Percentiles rank a stretch among this genome's conserved stretches.
These are phyloP conservation scores for Amiota communis DNA, from an alignment of 2,888 invertebrate species.

Conservation along the genomic window DNA sequence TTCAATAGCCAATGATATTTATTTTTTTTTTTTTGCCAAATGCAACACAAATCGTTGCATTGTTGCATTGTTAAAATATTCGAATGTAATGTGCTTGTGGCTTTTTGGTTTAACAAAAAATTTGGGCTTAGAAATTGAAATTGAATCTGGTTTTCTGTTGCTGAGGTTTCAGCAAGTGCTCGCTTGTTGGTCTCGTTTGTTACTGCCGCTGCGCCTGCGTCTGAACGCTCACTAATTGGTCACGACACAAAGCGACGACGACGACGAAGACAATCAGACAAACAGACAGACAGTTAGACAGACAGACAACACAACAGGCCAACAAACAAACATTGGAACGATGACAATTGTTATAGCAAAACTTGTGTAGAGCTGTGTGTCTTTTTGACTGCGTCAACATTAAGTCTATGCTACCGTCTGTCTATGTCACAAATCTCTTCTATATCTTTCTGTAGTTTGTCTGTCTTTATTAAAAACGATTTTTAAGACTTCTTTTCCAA, in stretches of 20 bases:
- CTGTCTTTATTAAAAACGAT: not conserved
- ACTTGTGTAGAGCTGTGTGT: not conserved
- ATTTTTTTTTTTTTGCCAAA: not conserved
- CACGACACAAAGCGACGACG: constrained; percentile 51
- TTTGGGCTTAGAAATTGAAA: not conserved
- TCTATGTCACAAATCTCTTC: not conserved
- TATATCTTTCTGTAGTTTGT: too few species aligned
- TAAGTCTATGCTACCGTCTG: constrained; percentile 9
- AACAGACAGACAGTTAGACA: constrained; percentile 11
- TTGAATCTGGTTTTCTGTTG: not conserved
- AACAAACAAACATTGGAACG: constrained; percentile 6
- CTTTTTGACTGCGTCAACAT: not conserved
- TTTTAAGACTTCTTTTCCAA: not conserved
- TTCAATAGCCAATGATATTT: constrained; percentile 6
- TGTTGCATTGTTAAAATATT: constrained; percentile 59
- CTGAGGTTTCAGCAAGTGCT: constrained; percentile 42
- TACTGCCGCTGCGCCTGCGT: constrained; percentile 55
- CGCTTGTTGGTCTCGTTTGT: constrained; percentile 16
- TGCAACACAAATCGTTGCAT: constrained; percentile 47
- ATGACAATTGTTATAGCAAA: constrained; percentile 5
- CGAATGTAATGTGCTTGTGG: constrained; percentile 60
- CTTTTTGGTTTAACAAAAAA: not conserved
- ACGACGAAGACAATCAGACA: constrained; percentile 15
- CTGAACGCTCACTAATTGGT: constrained; percentile 58
- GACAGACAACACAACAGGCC: not conserved